A percentile compares a stretch with the other conserved stretches of the same genome.
These are phyloP conservation scores for Paracanthobrama guichenoti DNA, from an alignment of 2,113 vertebrate genomes.

Conservation along the genomic window DNA sequence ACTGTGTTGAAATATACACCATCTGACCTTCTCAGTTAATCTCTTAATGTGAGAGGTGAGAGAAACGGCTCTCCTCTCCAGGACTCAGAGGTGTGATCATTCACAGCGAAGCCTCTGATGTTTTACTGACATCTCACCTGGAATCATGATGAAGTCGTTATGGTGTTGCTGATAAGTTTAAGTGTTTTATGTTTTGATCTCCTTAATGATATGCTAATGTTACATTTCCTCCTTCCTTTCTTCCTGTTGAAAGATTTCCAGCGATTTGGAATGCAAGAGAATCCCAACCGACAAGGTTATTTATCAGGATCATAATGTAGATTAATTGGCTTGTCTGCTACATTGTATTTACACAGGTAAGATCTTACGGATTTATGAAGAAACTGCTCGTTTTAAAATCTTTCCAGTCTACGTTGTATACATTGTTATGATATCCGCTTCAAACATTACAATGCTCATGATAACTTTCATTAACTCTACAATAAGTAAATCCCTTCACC, in stretches of 20 bases:
- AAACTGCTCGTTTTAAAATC: too few relatives aligned
- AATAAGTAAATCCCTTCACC: too few relatives aligned
- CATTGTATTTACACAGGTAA: too few relatives aligned
- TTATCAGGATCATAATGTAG: neutral
- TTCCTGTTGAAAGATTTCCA: neutral
- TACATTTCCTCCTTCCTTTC: slow-evolving; percentile 18
- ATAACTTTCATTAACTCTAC: too few relatives aligned
- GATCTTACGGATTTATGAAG: too few relatives aligned
- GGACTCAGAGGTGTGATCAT: slow-evolving; percentile 38
- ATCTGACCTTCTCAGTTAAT: slow-evolving; percentile 31
- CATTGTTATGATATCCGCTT: too few relatives aligned
- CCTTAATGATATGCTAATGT: slow-evolving; percentile 36
- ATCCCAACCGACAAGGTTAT: neutral
- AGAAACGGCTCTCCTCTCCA: slow-evolving; percentile 9
- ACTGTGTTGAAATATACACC: slow-evolving; percentile 27
- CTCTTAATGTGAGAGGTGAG: slow-evolving; percentile 5
- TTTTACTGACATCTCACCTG: slow-evolving; percentile 19
- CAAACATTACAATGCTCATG: too few relatives aligned
- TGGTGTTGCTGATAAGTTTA: too few relatives aligned
- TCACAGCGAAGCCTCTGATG: slow-evolving; percentile 33
- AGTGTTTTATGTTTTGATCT: slow-evolving; percentile 21
- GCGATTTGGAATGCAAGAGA: neutral
- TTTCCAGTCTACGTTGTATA: too few relatives aligned
- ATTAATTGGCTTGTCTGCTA: neutral
- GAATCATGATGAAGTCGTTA: slow-evolving; percentile 6